Evolutionary conservation across 2,113 vertebrate genomes (phyloP).

Genomic region (Neopipo cinnamomea): DNA sequence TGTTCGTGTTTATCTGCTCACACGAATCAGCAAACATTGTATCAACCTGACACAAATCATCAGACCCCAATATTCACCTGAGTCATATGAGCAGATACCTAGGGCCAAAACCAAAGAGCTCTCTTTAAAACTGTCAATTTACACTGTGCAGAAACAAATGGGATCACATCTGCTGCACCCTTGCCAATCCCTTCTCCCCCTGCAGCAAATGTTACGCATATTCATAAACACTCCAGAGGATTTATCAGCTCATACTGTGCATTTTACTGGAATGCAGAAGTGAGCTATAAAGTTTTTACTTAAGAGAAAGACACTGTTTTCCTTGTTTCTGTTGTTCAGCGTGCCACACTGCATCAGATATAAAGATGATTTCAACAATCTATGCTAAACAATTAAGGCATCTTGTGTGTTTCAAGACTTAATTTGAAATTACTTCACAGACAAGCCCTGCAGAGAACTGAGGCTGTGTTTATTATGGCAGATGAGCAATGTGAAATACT

Average conservation of each 20-base stretch:
- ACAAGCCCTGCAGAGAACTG: neutral
- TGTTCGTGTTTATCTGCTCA: neutral
- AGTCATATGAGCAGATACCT: neutral
- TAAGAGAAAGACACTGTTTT: neutral
- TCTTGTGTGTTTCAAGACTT: neutral
- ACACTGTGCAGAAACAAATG: neutral
- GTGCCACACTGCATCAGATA: neutral
- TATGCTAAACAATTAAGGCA: neutral
- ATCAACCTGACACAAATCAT: neutral
- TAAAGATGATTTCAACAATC: neutral
- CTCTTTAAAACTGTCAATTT: neutral
- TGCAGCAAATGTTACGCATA: neutral
- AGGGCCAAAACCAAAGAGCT: neutral
- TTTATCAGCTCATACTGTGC: neutral
- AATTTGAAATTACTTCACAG: neutral
- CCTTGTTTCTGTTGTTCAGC: neutral
- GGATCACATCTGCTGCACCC: neutral
- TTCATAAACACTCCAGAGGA: neutral
- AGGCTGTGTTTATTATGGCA: neutral
- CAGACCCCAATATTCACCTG: neutral
- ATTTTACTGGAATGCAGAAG: neutral
- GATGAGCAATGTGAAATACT: neutral
- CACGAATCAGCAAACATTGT: neutral
- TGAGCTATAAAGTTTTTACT: neutral
- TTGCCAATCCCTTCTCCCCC: neutral